A percentile compares a stretch with the other conserved stretches of the same genome.
These are phyloP conservation scores for Bombyx huttoni DNA, from an alignment of 2,888 invertebrate species.

Conservation along the genomic window DNA sequence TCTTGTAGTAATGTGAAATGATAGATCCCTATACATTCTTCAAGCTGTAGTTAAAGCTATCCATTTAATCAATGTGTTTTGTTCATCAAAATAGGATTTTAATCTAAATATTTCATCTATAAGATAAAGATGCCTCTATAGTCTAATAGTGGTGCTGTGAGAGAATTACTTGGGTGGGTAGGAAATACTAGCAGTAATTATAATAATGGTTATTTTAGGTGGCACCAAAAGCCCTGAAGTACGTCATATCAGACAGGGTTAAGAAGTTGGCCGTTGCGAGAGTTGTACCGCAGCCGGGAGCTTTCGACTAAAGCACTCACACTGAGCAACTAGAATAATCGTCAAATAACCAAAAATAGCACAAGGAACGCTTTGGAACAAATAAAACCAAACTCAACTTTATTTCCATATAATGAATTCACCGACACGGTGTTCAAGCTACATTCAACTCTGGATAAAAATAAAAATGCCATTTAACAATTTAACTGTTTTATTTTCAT, in stretches of 20 bases:
- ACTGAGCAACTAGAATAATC: no score
- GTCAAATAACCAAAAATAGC: no score
- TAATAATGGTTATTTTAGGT: conserved; percentile 29
- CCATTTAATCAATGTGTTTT: no score
- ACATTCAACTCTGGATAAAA: conserved; percentile 1
- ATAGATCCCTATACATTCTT: no score
- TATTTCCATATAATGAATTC: neutral
- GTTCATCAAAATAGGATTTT: no score
- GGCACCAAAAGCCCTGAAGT: conserved; percentile 41
- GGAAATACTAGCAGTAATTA: neutral
- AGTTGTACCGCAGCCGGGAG: conserved; percentile 19
- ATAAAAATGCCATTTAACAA: conserved; percentile 20
- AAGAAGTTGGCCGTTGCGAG: conserved; percentile 49
- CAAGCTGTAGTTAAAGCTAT: no score
- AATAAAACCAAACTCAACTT: neutral
- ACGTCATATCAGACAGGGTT: conserved; percentile 44
- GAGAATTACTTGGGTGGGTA: no score
- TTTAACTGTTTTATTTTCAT: conserved; percentile 22
- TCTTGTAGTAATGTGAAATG: no score
- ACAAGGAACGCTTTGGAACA: no score
- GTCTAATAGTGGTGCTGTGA: no score
- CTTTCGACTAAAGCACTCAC: neutral
- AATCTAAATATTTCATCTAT: no score
- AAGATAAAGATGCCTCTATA: no score
- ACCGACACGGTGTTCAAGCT: neutral